Evolutionary conservation across 92 coral and sea anemone genomes (phyloP).

Genomic region (Ricordea florida): DNA sequence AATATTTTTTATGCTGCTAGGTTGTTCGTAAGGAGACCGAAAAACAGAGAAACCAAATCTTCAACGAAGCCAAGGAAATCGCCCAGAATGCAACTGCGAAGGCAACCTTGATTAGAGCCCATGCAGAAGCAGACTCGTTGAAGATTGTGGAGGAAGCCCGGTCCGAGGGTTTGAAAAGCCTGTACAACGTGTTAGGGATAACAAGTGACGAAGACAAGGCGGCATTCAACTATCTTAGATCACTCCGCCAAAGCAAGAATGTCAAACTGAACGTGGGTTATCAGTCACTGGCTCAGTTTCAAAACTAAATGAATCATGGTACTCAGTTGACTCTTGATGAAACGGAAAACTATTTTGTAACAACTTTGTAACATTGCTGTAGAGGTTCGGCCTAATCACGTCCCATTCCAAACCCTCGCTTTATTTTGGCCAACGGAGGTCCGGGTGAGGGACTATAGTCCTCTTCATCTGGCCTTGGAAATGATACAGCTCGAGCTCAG

Average conservation of each 20-base stretch:
- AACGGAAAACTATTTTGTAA: too few relatives aligned
- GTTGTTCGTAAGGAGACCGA: conserved; percentile 55
- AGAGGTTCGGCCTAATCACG: too few relatives aligned
- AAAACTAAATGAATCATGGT: too few relatives aligned
- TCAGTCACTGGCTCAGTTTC: conserved; percentile 27
- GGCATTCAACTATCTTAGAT: conserved; percentile 41
- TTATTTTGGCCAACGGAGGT: too few relatives aligned
- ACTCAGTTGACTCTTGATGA: too few relatives aligned
- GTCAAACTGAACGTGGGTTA: conserved; percentile 33
- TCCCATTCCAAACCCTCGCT: too few relatives aligned
- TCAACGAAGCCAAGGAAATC: conserved; percentile 39
- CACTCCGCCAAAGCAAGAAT: conserved; percentile 34
- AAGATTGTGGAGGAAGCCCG: conserved; percentile 31
- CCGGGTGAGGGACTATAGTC: too few relatives aligned
- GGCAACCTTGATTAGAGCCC: conserved; percentile 7
- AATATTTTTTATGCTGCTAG: too few relatives aligned
- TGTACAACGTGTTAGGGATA: conserved; percentile 19
- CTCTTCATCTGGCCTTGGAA: too few relatives aligned
- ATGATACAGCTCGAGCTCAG: too few relatives aligned
- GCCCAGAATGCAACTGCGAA: conserved; percentile 47
- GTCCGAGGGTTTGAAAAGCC: conserved; percentile 20
- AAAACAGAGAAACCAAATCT: neutral
- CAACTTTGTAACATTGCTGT: too few relatives aligned
- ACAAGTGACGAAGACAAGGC: conserved; percentile 25
- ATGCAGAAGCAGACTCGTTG: conserved; percentile 21